Percentiles rank a stretch among this genome's conserved stretches.
Evolutionary conservation across 2,888 invertebrate species (phyloP).

Genomic region (Alsophila aescularia): DNA sequence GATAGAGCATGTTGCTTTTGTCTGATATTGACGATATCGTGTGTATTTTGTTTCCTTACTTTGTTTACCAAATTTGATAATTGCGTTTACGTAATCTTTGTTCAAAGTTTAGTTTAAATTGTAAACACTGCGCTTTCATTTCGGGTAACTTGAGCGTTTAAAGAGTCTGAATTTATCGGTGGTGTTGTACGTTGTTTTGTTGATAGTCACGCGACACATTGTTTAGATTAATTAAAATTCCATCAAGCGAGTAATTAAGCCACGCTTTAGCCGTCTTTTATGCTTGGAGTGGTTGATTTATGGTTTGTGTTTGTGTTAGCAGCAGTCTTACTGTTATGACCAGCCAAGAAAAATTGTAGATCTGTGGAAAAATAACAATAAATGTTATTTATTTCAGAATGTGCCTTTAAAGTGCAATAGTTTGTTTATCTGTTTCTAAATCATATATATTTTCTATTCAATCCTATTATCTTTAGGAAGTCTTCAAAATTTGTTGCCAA

Average conservation of each 20-base stretch:
- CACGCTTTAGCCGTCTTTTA: not conserved
- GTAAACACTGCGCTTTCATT: not conserved
- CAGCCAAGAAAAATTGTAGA: too few relatives aligned
- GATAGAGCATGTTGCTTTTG: slow-evolving; percentile 32
- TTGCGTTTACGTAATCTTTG: not conserved
- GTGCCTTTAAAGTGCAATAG: too few relatives aligned
- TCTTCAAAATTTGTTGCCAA: too few relatives aligned
- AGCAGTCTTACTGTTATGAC: too few relatives aligned
- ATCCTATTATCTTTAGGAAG: too few relatives aligned
- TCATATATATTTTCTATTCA: too few relatives aligned
- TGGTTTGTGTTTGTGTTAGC: not conserved
- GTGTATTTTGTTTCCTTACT: slow-evolving; percentile 11
- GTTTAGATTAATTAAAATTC: slow-evolving; percentile 11
- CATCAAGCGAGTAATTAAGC: slow-evolving; percentile 1
- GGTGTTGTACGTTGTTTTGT: slow-evolving; percentile 10
- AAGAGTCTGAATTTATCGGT: slow-evolving; percentile 7
- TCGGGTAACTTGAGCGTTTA: slow-evolving; percentile 1
- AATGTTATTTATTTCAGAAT: too few relatives aligned
- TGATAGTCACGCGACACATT: slow-evolving; percentile 11
- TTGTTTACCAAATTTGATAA: not conserved
- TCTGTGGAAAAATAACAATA: too few relatives aligned
- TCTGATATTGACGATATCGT: slow-evolving; percentile 22
- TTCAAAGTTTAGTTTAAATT: too few relatives aligned
- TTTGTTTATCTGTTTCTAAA: too few relatives aligned
- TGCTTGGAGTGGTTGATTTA: not conserved